Percentiles rank a stretch among this genome's conserved stretches.
These are phyloP conservation scores for Gonocerus acuteangulatus DNA, from an alignment of 2,888 invertebrate genomes.

Conservation along the genomic window DNA sequence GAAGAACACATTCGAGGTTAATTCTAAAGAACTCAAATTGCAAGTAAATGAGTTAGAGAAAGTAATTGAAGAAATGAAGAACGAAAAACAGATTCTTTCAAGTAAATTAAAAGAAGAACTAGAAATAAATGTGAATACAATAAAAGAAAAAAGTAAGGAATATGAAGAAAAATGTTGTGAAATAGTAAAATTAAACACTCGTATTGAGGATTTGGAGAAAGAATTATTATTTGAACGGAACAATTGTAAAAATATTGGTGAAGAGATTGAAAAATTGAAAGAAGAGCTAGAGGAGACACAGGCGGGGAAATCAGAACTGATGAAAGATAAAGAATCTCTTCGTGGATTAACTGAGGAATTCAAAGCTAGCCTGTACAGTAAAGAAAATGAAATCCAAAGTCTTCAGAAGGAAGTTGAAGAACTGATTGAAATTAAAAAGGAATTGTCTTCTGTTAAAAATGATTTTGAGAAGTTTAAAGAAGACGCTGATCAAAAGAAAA, in stretches of 20 bases:
- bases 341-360: background rate
- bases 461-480: background rate
- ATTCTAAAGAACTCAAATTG: slow-evolving; percentile 48
- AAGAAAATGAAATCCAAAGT: background rate
- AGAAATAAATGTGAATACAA: slow-evolving; percentile 50
- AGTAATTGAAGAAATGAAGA: slow-evolving; percentile 13
- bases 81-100: slow-evolving; percentile 37
- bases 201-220: background rate
- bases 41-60: slow-evolving; percentile 42
- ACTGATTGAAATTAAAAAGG: background rate
- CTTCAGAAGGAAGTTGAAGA: background rate
- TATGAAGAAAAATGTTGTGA: slow-evolving; percentile 37
- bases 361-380: background rate
- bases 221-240: background rate
- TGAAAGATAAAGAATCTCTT: background rate
- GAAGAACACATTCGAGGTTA: slow-evolving; percentile 42
- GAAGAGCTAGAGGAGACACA: background rate
- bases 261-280: slow-evolving; percentile 17
- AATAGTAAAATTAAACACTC: slow-evolving; percentile 17
- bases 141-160: slow-evolving; percentile 39
- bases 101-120: slow-evolving; percentile 48
- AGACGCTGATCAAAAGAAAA: background rate
- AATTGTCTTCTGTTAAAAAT: background rate
- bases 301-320: background rate
- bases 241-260: background rate